Base-by-base conservation (phyloP, 2,888 invertebrate species). In the Dysmachus trigonus region DNA sequence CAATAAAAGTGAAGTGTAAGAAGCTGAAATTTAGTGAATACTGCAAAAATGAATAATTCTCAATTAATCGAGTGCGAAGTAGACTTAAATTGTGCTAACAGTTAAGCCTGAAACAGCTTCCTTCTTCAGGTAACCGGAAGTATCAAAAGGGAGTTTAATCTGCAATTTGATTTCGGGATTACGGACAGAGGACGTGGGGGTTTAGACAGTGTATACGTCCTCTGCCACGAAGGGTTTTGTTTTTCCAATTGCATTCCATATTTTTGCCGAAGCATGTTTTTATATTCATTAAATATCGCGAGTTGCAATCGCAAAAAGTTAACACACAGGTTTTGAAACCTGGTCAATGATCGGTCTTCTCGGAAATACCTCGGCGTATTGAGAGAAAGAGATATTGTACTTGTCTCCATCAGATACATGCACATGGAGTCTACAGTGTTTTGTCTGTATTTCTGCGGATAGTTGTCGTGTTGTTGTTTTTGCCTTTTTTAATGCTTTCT, bases 291-390 rank as follows among this genome's bases (percentile, higher is more conserved):
- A 77, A 86, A 72, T 86, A 85, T 87, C 87, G 85, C 85, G 84
- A 87, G 86, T 87, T 87, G 85, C 71, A 85, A 85, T 85, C 85
- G 74, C 83, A 72, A 85, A 85, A 73, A 87, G 76, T 87, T 76
- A 87, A 87, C 87, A 85, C 87, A 87, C 87, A 85, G 87, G 87
- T 87, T 87, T 85, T 87, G 83, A 86, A 87, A 87, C 84, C 87
- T 87, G 87, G 87, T 87, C 87, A 87, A 87, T 83, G 87, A 86
- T 87, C 86, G 87, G 87, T 87, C 79, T 87, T 87, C 87, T 87
- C 53, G 79, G 86, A 86, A 87, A 86, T 86, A 87, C 83, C 87
- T 83, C 82, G 72, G 85, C 41, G 30, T 33, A 72, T 72, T 71
- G 71, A 84, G 84, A 33, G 27, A 72, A 72, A 84, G 41, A 71